Conservation (phyloP, 2,113 vertebrate genomes). For the Macrotus californicus region DNA sequence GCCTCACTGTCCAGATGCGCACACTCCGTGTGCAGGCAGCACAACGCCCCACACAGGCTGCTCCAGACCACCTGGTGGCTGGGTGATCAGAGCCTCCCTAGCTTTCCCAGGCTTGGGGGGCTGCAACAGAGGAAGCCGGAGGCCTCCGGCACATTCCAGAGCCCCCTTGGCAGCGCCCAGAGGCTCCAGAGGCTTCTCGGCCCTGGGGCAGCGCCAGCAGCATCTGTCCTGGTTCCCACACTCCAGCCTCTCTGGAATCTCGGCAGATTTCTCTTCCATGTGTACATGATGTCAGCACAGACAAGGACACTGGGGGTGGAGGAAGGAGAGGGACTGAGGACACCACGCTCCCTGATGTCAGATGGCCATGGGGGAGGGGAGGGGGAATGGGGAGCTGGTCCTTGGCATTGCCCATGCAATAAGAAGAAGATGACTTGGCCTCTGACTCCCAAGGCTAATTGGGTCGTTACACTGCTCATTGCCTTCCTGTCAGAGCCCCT, state of each 20-base stretch:
- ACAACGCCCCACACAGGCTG: background rate
- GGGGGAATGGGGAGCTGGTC: background rate
- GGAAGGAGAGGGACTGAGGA: background rate
- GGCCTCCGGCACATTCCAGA: constrained; percentile 58
- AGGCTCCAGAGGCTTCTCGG: constrained; percentile 14
- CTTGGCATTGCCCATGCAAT: background rate
- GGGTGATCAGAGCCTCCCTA: background rate
- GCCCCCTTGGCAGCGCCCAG: constrained; percentile 58
- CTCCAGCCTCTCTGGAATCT: constrained; percentile 67
- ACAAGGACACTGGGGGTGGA: background rate
- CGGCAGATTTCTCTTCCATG: constrained; percentile 44
- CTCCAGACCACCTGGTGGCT: background rate
- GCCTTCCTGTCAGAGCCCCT: background rate
- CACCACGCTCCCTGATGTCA: background rate
- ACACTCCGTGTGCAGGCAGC: background rate
- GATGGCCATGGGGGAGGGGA: background rate
- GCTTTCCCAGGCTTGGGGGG: constrained; percentile 46
- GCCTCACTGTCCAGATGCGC: background rate
- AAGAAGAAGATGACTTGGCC: background rate
- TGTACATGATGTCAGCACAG: constrained; percentile 48
- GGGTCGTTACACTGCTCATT: background rate
- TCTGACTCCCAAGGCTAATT: background rate
- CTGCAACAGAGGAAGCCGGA: background rate
- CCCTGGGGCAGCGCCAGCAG: constrained; percentile 32
- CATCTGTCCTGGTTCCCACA: constrained; percentile 70